These are phyloP conservation scores for Zosterops lateralis DNA, from an alignment of 2,113 vertebrate species.

Conservation along the genomic window DNA sequence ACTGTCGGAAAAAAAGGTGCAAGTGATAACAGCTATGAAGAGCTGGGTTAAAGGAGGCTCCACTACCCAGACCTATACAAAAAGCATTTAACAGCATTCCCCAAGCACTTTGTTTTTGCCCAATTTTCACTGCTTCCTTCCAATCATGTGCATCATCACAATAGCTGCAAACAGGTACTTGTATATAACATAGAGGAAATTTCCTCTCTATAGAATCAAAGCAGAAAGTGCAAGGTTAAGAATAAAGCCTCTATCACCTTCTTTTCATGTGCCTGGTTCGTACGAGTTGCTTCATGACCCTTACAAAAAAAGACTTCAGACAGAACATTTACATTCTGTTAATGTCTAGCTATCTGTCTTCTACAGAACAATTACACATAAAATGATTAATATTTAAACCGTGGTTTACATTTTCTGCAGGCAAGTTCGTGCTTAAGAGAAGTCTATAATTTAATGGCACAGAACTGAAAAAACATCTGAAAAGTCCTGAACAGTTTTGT, in stretches of 20 bases:
- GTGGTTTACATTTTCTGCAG: neutral
- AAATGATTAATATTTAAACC: constrained; percentile 13
- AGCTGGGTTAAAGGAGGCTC: neutral
- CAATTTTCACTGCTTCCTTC: neutral
- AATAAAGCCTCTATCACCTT: neutral
- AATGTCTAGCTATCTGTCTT: neutral
- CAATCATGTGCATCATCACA: neutral
- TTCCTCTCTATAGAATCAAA: neutral
- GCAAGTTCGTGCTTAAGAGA: neutral
- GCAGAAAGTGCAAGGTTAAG: neutral
- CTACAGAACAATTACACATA: neutral
- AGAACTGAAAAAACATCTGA: neutral
- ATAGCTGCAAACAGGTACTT: neutral
- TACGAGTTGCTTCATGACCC: neutral
- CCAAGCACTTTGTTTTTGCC: neutral
- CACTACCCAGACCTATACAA: neutral
- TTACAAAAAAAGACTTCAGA: neutral
- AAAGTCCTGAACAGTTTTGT: neutral
- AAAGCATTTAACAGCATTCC: neutral
- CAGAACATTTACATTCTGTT: neutral
- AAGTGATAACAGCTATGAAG: neutral
- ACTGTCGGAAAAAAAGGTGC: neutral
- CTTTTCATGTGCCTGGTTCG: neutral
- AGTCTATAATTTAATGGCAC: neutral
- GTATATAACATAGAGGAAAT: neutral